Evolutionary conservation across 2,797 vertebrate species (phyloP).

Genomic region (Tamandua tetradactyla): DNA sequence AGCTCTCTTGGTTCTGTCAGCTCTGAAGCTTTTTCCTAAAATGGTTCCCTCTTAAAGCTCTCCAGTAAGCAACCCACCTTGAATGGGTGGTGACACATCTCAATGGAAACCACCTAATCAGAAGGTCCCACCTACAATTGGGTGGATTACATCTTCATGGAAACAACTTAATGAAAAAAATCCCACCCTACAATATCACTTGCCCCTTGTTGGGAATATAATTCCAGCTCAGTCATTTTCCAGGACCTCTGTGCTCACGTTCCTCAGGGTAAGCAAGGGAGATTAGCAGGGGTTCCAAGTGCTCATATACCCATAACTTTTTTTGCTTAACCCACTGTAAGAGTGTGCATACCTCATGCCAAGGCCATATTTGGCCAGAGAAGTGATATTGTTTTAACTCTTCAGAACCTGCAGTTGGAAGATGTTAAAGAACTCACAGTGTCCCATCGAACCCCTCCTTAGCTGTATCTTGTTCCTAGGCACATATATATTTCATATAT

Average conservation of each 20-base stretch:
- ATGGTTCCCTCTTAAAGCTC: no score
- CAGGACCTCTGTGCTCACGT: neutral
- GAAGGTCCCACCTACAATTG: no score
- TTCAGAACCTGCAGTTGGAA: neutral
- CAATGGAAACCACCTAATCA: no score
- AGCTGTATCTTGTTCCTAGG: neutral
- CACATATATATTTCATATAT: neutral
- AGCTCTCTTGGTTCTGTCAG: no score
- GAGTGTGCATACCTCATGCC: neutral
- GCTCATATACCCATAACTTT: neutral
- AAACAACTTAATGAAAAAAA: no score
- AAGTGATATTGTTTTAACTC: neutral
- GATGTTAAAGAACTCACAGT: neutral
- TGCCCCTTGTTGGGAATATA: neutral
- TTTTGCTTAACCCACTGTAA: neutral
- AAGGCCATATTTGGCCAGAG: neutral
- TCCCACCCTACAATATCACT: no score
- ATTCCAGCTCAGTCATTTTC: neutral
- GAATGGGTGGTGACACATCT: no score
- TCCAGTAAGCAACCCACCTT: no score
- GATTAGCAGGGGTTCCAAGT: neutral
- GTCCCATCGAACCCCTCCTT: neutral
- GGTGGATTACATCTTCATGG: no score
- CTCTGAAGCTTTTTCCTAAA: no score
- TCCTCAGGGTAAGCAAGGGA: neutral